Conservation (phyloP, 2,888 invertebrate genomes). For the Lycia hirtaria region DNA sequence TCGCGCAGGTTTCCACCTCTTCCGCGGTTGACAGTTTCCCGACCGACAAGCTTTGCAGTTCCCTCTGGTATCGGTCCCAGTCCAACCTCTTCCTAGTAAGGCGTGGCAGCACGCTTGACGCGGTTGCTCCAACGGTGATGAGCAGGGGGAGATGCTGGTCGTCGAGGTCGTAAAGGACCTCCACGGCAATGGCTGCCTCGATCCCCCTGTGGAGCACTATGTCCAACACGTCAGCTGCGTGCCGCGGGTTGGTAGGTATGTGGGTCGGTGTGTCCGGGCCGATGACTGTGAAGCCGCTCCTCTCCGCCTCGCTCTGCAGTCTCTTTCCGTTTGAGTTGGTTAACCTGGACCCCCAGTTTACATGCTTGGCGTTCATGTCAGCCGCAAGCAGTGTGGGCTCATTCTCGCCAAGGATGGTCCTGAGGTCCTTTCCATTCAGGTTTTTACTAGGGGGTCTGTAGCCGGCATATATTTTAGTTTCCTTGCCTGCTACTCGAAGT, state of each 20-base stretch:
- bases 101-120: neutral
- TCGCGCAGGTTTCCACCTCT: constrained; percentile 5
- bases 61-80: neutral
- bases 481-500: neutral
- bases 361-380: constrained; percentile 1
- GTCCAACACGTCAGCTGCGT: neutral
- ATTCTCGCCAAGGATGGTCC: neutral
- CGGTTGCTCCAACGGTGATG: neutral
- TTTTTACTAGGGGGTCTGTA: neutral
- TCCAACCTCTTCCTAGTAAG: neutral
- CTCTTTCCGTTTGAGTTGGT: neutral
- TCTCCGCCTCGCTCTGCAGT: neutral
- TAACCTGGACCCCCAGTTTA: neutral
- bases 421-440: neutral
- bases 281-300: neutral
- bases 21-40: neutral
- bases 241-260: neutral
- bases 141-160: constrained; percentile 7
- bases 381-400: neutral
- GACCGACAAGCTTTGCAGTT: neutral
- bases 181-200: neutral
- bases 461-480: constrained; percentile 2
- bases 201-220: neutral
- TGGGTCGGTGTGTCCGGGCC: neutral
- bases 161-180: constrained; percentile 1